Base-by-base conservation (phyloP, 2,113 vertebrate species). In the Regulus satrapa region DNA sequence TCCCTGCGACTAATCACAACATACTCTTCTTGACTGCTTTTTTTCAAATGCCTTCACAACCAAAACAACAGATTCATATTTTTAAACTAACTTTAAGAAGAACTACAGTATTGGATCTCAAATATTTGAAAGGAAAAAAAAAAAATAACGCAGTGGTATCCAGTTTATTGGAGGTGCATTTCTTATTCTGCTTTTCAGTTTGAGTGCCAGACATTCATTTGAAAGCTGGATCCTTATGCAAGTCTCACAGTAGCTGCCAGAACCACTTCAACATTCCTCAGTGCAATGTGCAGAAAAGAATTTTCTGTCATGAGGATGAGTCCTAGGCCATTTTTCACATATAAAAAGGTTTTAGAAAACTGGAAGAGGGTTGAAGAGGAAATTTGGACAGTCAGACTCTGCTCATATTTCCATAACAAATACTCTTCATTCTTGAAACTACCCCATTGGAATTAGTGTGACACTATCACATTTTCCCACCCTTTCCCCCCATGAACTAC, bases 131-230 rank as follows among this genome's bases (percentile, higher is more conserved):
- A 45, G 12, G n/a, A 82, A 41, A 25, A 40, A 9, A 12, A 5
- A 40, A 9, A 12, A 5, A 25, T 0, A 7, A 40, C 4, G 12
- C 40, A 68, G 18, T 5, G 8, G 32, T 23, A 51, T 40, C 17
- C 21, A 67, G 5, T 15, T 67, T 38, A 7, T 9, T 11, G 9
- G 34, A 71, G 8, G 24, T 46, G 10, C 9, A 24, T 58, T 88
- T 54, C 34, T 79, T 18, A 43, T 3, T 25, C 24, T 66, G 38
- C 28, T 61, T 77, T 84, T 68, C 58, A 49, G 36, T 59, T 56
- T 55, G n/a, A 59, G 12, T 48, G 40, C 28, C 67, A 72, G 40
- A 13, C 46, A 72, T 36, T 61, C 45, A 73, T 72, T 40, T 45
- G 56, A 90, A 64, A 88, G 29, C 25, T 8, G 55, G 11, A 49